Base-by-base conservation (phyloP, 2,797 vertebrate species). In the Micropoecilia bifurca region DNA sequence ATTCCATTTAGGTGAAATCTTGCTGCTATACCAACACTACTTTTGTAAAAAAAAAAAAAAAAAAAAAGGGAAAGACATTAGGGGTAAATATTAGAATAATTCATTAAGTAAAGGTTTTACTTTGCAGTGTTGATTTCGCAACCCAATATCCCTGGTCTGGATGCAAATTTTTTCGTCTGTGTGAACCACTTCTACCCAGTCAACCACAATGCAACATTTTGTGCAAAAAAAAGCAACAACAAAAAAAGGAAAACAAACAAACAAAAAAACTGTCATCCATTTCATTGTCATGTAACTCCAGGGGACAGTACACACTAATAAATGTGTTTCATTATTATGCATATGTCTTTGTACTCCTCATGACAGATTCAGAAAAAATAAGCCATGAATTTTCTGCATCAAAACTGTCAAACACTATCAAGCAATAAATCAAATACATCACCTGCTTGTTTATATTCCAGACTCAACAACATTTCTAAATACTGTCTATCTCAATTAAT, bases 281-380 rank as follows among this genome's bases (percentile, higher is more conserved):
- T 96, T 95, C 85, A 94, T 92, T 95, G 95, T 95, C 94, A 94
- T 84, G 95, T 95, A 93, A 95, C 95, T 96, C 92, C 92, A 83
- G 95, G 94, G 95, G 95, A 96, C 95, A 94, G 90, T 94, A 81
- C 93, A 92, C 85, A 93, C 94, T 96, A 95, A 95, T 94, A 95
- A 95, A 96, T 95, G 93, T 91, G 93, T 92, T 95, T 95, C 94
- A 95, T 96, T 96, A 95, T 93, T 95, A 95, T 96, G 95, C 94
- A 96, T 93, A 94, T 91, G 94, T 96, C 94, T 96, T 95, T 93
- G 91, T 93, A 94, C 93, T 94, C 85, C 88, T 92, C 75, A 81
- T 96, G 95, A 96, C 95, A 93, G 93, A 96, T 96, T 95, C 89
- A 90, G 85, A 89, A 90, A 92, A 91, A 91, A 91, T 86, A 92